Conservation (phyloP, 2,888 invertebrate species). For the Agriopis aurantiaria region DNA sequence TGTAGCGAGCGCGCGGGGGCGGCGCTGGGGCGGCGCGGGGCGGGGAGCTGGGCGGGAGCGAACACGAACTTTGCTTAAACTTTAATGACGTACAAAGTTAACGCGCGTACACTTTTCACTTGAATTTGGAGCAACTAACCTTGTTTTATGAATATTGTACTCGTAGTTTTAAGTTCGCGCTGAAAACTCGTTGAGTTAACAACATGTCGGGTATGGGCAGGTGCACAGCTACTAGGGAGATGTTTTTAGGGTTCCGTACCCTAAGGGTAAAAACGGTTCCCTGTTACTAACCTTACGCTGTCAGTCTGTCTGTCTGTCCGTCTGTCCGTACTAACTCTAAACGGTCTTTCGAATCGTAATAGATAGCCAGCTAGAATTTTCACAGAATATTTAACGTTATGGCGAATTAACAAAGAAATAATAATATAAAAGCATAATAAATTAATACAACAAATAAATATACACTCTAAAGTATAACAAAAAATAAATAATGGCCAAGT, state of each 20-base stretch:
- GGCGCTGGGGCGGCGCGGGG: background rate
- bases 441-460: no score
- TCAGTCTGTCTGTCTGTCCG: no score
- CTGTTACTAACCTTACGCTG: no score
- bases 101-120: constrained; percentile 40
- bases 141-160: constrained; percentile 35
- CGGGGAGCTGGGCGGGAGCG: constrained; percentile 3
- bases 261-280: no score
- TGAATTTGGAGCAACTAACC: constrained; percentile 35
- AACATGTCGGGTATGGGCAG: constrained; percentile 3
- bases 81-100: constrained; percentile 46
- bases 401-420: no score
- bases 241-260: background rate
- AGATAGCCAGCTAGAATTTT: no score
- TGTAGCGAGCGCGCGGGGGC: constrained; percentile 3
- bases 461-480: no score
- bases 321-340: no score
- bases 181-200: constrained; percentile 2
- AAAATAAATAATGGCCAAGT: no score
- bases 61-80: constrained; percentile 42
- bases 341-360: no score
- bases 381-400: no score
- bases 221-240: background rate
- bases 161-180: constrained; percentile 12
- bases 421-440: no score